Conservation (phyloP, 2,113 vertebrate genomes). For the Melanerpes aurifrons region DNA sequence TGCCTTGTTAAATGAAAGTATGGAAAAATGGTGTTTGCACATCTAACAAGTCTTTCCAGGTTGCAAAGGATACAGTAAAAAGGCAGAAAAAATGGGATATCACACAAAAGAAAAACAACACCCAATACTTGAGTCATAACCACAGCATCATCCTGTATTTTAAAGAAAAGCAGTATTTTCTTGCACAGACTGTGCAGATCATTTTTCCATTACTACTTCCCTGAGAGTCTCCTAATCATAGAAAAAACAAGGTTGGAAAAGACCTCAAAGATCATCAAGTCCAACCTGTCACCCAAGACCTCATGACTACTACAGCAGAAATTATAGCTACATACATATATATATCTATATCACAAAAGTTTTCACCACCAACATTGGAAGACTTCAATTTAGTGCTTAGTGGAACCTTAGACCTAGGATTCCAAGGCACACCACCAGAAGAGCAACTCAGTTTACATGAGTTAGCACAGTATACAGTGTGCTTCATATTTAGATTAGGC, state of each 20-base stretch:
- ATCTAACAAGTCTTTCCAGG: background rate
- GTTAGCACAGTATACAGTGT: background rate
- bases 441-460: background rate
- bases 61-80: background rate
- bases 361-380: background rate
- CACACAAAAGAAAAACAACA: background rate
- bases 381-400: background rate
- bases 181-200: background rate
- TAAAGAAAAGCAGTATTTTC: background rate
- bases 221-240: background rate
- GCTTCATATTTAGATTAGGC: background rate
- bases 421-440: background rate
- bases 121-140: background rate
- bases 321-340: background rate
- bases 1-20: background rate
- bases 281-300: no score
- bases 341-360: background rate
- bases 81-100: background rate
- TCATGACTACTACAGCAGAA: background rate
- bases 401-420: background rate
- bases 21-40: background rate
- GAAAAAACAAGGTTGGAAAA: no score
- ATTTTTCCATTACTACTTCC: constrained; percentile 2
- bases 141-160: background rate
- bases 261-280: no score